Conservation (phyloP, 1,140 invertebrate genomes). For the Panulirus ornatus region DNA sequence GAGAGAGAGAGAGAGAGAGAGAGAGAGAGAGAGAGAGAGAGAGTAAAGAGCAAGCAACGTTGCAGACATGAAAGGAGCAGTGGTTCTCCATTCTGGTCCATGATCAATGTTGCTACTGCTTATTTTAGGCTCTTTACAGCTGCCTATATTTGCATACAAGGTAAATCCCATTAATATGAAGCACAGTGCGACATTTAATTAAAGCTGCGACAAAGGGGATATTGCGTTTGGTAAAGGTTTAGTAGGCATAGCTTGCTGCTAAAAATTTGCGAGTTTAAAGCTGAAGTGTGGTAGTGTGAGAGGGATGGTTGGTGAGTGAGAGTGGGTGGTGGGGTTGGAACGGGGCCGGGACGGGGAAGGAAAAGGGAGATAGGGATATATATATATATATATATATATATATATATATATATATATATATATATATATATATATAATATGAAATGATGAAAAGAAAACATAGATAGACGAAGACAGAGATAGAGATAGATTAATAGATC, state of each 20-base stretch:
- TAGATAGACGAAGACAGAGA: background rate
- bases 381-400: background rate
- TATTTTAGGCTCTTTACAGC: slow-evolving; percentile 22
- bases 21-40: background rate
- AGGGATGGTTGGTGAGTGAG: too few species aligned
- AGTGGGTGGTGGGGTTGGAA: too few species aligned
- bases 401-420: background rate
- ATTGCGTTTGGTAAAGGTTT: slow-evolving; percentile 26
- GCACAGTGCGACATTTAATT: slow-evolving; percentile 39
- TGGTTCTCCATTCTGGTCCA: background rate
- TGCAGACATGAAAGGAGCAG: too few species aligned
- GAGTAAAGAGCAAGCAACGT: background rate
- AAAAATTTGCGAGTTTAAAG: background rate
- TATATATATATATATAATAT: background rate
- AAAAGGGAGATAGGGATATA: background rate
- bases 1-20: background rate
- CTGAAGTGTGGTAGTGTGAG: background rate
- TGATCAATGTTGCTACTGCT: background rate
- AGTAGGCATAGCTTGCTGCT: slow-evolving; percentile 4
- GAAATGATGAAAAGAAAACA: too few species aligned
- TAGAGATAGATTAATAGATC: background rate
- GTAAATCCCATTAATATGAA: slow-evolving; percentile 44
- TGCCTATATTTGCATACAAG: slow-evolving; percentile 39
- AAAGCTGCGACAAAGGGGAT: slow-evolving; percentile 18
- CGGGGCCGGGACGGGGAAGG: background rate